Conservation (phyloP, 2,113 vertebrate species). For the Glareola pratincola region DNA sequence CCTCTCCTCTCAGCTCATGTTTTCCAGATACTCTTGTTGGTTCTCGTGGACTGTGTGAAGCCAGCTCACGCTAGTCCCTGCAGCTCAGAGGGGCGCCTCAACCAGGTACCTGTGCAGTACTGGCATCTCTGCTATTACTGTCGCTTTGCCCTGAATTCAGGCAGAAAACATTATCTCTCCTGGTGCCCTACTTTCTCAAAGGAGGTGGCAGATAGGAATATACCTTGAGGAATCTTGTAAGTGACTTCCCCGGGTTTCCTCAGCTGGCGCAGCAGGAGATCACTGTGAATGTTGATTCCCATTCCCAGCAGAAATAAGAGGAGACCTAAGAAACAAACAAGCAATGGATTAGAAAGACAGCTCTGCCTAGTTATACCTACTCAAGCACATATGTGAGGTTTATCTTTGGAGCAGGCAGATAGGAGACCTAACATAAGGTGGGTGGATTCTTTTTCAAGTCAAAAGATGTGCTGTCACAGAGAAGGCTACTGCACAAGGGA, state of each 20-base stretch:
- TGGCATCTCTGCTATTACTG: not conserved
- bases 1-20: not conserved
- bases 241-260: conserved; percentile 83
- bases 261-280: conserved; percentile 81
- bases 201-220: not conserved
- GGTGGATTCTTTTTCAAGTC: not conserved
- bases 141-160: not conserved
- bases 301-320: conserved; percentile 85
- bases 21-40: not conserved
- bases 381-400: not conserved
- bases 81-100: not conserved
- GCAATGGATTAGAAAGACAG: not conserved
- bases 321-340: conserved; percentile 72
- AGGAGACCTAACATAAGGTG: not conserved
- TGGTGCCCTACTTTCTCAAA: not conserved
- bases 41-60: not conserved
- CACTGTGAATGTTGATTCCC: conserved; percentile 92
- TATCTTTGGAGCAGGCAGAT: not conserved
- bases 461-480: not conserved
- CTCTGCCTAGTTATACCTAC: not conserved
- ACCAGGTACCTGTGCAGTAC: fast-evolving
- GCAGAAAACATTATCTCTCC: not conserved
- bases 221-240: conserved; percentile 89
- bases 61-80: not conserved
- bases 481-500: not conserved